Evolutionary conservation across 2,113 vertebrate genomes (phyloP).

Genomic region (Ariopsis seemanni): DNA sequence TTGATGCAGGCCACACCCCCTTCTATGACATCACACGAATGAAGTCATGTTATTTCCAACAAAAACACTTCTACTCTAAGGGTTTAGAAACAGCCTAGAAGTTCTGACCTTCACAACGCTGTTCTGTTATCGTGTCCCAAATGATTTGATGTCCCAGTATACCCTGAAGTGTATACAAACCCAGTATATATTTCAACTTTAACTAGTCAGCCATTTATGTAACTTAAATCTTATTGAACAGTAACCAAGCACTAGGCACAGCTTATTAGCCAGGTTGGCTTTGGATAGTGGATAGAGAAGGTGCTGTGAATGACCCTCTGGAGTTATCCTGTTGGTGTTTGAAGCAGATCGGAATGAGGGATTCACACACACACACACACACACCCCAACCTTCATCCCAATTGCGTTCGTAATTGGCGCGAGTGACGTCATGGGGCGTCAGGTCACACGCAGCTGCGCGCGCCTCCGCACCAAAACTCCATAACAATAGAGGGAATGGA

Average conservation of each 20-base stretch:
- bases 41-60: too few relatives aligned
- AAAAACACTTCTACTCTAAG: too few relatives aligned
- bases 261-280: not conserved
- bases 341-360: not conserved
- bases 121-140: not conserved
- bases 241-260: not conserved
- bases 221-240: not conserved
- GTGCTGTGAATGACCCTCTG: not conserved
- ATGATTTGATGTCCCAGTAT: not conserved
- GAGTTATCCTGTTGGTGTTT: not conserved
- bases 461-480: conserved; percentile 52
- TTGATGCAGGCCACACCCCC: not conserved
- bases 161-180: too few relatives aligned
- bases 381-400: not conserved
- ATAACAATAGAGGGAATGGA: conserved; percentile 44
- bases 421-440: conserved; percentile 63
- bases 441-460: conserved; percentile 46
- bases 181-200: not conserved
- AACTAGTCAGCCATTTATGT: not conserved
- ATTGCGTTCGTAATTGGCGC: not conserved
- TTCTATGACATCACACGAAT: too few relatives aligned
- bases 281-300: not conserved
- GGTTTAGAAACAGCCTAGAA: too few relatives aligned
- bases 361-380: not conserved
- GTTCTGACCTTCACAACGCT: too few relatives aligned